Percentiles rank a stretch among this genome's conserved stretches.
Evolutionary conservation across 2,113 vertebrate species (phyloP).

Genomic region (Perccottus glenii): DNA sequence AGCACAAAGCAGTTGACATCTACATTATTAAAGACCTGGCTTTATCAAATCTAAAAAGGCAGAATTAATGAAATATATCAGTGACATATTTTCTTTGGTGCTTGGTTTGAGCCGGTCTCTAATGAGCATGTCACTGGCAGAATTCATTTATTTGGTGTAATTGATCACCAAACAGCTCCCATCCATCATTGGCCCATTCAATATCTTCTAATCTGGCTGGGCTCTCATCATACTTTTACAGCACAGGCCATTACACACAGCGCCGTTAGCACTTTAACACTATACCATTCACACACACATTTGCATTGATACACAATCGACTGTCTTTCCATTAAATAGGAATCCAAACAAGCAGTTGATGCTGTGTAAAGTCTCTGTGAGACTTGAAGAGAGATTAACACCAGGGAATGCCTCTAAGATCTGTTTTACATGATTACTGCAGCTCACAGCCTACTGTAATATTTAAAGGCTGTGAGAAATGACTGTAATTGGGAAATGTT

Average conservation of each 20-base stretch:
- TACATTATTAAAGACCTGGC: neutral
- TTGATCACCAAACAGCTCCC: slow-evolving; percentile 74
- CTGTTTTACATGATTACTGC: slow-evolving; percentile 68
- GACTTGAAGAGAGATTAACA: slow-evolving; percentile 36
- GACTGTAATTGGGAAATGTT: slow-evolving; percentile 55
- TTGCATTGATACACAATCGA: slow-evolving; percentile 10
- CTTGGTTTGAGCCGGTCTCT: slow-evolving; percentile 60
- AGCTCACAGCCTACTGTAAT: slow-evolving; percentile 62
- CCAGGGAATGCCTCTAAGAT: slow-evolving; percentile 64
- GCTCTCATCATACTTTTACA: slow-evolving; percentile 65
- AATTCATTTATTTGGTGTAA: slow-evolving; percentile 81
- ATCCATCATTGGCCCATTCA: slow-evolving; percentile 77
- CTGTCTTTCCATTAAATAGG: slow-evolving; percentile 53
- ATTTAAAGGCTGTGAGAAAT: slow-evolving; percentile 53
- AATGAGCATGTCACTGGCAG: slow-evolving; percentile 79
- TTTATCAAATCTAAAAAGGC: neutral
- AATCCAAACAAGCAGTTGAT: slow-evolving; percentile 55
- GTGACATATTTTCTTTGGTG: slow-evolving; percentile 43
- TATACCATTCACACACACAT: slow-evolving; percentile 12
- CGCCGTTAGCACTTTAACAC: slow-evolving; percentile 36
- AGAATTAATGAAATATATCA: slow-evolving; percentile 27
- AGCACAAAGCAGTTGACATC: neutral
- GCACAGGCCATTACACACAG: slow-evolving; percentile 61
- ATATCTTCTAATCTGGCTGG: slow-evolving; percentile 70
- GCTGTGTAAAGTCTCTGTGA: slow-evolving; percentile 13